Conservation (phyloP, 2,113 vertebrate genomes). For the Sminthopsis crassicaudata region DNA sequence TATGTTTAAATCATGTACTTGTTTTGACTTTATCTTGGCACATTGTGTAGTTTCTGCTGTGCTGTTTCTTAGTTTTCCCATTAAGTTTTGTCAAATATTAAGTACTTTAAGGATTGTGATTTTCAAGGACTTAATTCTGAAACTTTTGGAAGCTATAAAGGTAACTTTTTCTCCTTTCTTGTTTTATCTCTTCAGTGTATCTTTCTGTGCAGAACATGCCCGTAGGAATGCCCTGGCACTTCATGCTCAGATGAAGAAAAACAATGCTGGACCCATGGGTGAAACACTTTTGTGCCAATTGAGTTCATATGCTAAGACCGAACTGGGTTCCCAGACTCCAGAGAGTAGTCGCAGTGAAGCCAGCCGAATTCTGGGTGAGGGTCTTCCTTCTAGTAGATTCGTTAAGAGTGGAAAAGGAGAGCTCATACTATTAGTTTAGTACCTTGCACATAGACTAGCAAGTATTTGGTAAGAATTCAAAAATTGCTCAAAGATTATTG, state of each 20-base stretch:
- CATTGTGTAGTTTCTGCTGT: too few species aligned
- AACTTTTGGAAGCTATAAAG: not conserved
- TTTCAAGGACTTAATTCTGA: not conserved
- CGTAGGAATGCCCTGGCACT: constrained; percentile 92
- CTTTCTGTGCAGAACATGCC: constrained; percentile 94
- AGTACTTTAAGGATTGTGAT: not conserved
- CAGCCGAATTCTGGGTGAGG: constrained; percentile 91
- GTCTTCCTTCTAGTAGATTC: not conserved
- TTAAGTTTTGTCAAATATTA: too few species aligned
- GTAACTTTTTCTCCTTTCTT: accelerated
- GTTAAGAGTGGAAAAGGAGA: not conserved
- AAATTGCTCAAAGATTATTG: not conserved
- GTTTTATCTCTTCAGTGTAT: constrained; percentile 81
- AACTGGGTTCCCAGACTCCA: constrained; percentile 82
- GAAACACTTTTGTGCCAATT: constrained; percentile 94
- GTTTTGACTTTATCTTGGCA: too few species aligned
- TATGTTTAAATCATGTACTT: too few species aligned
- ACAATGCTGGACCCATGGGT: constrained; percentile 85
- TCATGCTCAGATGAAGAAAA: constrained; percentile 94
- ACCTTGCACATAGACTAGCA: not conserved
- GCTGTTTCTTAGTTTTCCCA: too few species aligned
- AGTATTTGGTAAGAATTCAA: constrained; percentile 33
- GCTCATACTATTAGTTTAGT: not conserved
- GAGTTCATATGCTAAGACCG: constrained; percentile 90
- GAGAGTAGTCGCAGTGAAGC: constrained; percentile 91